Base-by-base conservation (phyloP, 2,888 invertebrate genomes). In the Aromia moschata region DNA sequence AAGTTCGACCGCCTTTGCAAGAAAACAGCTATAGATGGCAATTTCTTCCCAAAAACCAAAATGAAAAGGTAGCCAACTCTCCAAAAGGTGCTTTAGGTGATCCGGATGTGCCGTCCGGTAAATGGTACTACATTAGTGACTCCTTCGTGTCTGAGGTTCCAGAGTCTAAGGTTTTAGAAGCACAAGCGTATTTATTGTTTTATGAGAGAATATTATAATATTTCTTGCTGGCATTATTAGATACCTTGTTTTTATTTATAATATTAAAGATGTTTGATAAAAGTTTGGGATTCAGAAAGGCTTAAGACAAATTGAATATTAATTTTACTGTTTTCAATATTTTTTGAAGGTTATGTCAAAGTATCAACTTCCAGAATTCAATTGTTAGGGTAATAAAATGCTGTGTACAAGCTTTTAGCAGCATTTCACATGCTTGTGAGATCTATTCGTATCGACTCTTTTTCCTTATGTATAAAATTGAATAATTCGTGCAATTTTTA, bases 71-170 rank as follows among this genome's bases (percentile, higher is more conserved):
- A 0, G 84, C 84, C 0, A 83, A 83, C 54, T 73, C 74, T 40
- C 75, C 79, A 9, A 73, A 71, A 49, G 79, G 79, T 14, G 84
- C 83, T 0, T 79, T 80, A 0, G 73, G 74, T 14, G 77, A 77
- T 25, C 78, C 79, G 2, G 73, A 77, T 69, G 82, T 87, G 2
- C 85, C 90, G 1, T 79, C 86, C 1, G 94, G 94, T 9, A 89
- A 89, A 73, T 98, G 98, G 98, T 98, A 92, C 83, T 92, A 92
- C 77, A 90, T 96, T 46, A 96, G 96, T 56, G 98, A 98, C 82
- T 91, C 92, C 58, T 87, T 90, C 74, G 95, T 97, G 0, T 85
- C 86, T 33, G 92, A 93, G 78, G 91, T 93, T 16, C 84, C 86
- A 56, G 93, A 95, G 79, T 87, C 89, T 1, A 85, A 87, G 65